Conservation (phyloP, 1,140 invertebrate species). For the Drosophila bocqueti region DNA sequence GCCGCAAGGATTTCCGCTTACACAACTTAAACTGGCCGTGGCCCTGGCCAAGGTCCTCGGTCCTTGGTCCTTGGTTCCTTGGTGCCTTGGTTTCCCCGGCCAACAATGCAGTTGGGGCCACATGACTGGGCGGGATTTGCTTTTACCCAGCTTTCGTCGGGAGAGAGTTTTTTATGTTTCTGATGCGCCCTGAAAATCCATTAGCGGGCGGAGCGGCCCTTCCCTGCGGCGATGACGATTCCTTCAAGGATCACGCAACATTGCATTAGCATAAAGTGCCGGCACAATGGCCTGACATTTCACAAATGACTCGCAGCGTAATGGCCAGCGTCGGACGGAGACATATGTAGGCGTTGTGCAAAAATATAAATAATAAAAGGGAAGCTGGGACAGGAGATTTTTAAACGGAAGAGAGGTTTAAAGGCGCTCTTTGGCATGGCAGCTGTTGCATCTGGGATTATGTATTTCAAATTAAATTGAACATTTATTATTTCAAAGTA, state of each 20-base stretch:
- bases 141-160: conserved; percentile 19
- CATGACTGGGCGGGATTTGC: conserved; percentile 43
- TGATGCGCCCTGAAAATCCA: conserved; percentile 54
- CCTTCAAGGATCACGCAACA: conserved; percentile 61
- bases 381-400: not conserved
- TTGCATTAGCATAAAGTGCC: conserved; percentile 64
- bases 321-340: conserved; percentile 9
- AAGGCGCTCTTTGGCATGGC: not conserved
- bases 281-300: conserved; percentile 53
- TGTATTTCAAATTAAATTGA: not conserved
- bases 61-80: conserved; percentile 1
- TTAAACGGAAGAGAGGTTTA: not conserved
- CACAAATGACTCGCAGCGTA: conserved; percentile 40
- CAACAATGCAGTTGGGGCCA: conserved; percentile 51
- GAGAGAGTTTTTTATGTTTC: conserved; percentile 13
- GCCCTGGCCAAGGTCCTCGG: conserved; percentile 1
- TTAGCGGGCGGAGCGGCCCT: conserved; percentile 21
- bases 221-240: conserved; percentile 48
- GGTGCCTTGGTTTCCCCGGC: not conserved
- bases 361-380: conserved; percentile 1
- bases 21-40: conserved; percentile 33
- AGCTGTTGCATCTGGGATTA: not conserved
- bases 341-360: conserved; percentile 7
- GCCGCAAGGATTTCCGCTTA: conserved; percentile 54
- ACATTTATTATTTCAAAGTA: not conserved